phyloP scores from a whole-genome alignment of 1,140 invertebrate genomes.

The Drosophila melanica region DNA sequence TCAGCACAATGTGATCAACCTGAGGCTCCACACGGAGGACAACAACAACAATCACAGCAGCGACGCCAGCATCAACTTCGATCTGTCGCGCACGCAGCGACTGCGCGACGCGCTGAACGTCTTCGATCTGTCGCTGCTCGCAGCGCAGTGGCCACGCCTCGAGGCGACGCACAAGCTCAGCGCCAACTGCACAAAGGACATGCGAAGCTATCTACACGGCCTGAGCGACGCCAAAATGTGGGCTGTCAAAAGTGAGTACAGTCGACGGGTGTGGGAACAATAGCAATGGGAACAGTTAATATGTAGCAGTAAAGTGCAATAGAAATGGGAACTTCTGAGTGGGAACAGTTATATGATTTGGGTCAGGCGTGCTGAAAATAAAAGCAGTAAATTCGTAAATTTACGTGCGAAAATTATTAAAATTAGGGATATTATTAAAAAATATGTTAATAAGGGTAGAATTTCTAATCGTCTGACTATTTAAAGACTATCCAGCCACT shows the following conservation, averaged over 20 bases:
- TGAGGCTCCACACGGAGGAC: constrained; percentile 53
- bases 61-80: constrained; percentile 26
- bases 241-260: constrained; percentile 90
- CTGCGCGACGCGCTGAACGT: constrained; percentile 85
- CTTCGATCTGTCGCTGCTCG: constrained; percentile 85
- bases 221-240: constrained; percentile 87
- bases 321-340: neutral
- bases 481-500: no score
- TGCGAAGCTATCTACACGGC: constrained; percentile 87
- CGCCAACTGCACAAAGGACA: constrained; percentile 85
- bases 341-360: neutral
- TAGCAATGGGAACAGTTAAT: neutral
- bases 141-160: constrained; percentile 84
- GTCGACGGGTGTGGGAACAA: neutral
- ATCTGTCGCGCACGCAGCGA: constrained; percentile 73
- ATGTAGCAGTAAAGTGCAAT: neutral
- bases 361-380: no score
- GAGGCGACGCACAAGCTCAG: constrained; percentile 69
- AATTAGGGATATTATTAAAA: no score
- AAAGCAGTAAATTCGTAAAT: no score
- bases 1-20: constrained; percentile 71
- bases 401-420: no score
- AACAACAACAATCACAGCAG: constrained; percentile 13
- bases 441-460: no score
- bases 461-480: no score